Evolutionary conservation across 2,888 invertebrate species (phyloP), one percentile per base, ranked within the genome.

Genomic region (Junonia oenone): DNA sequence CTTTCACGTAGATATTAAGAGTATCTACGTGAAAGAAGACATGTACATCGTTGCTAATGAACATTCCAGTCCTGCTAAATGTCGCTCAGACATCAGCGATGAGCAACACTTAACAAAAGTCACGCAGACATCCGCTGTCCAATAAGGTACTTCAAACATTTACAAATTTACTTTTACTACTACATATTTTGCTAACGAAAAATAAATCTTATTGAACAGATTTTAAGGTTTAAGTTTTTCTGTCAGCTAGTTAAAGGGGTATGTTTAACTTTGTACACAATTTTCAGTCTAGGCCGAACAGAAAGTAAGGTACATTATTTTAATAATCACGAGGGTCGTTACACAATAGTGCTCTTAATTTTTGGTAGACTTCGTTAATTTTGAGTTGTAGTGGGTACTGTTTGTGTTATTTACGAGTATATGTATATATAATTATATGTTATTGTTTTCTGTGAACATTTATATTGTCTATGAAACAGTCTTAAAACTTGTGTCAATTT

Each of bases 41-140:
- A 19, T 9, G 38, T n/a, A 33, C 6, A 11, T 40, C 19, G 11
- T 19, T 40, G 38, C 38, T 11, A 40, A 40, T 43, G 26, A 43
- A 43, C 22, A 26, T 43, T 43, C 43, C 11, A 26, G 43, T 26
- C 26, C 4, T 19, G 6, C 22, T 43, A 22, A 26, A 43, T n/a
- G 8, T 26, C n/a, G 14, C 43, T 6, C 43, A 43, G 43, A 43
- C 43, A 26, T 43, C 43, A 43, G 38, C 22, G 11, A 47, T 33
- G 26, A 47, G 33, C 47, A 47, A 53, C 47, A 52, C 53, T 54
- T 54, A 48, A 54, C 53, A 54, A 48, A 43, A 54, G 53, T 54
- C 53, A 48, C 53, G 40, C 19, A 54, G 40, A 54, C 48, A 47
- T 54, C 53, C 47, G 47, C 38, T 38, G 31, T 29, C 47, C 53